Base-by-base conservation (phyloP, 2,113 vertebrate genomes). In the Heterotilapia buettikoferi region DNA sequence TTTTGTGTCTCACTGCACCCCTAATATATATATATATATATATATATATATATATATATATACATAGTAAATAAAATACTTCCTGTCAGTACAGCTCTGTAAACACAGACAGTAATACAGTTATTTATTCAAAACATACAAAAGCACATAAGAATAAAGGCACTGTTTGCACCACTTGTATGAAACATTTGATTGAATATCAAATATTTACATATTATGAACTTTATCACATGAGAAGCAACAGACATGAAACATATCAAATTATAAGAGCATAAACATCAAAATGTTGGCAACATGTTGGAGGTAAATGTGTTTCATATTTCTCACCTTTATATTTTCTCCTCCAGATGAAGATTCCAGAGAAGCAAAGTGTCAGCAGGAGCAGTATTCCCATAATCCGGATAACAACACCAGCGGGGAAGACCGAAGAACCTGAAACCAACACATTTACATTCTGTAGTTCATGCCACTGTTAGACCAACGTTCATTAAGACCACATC, bases 321-420 rank as follows among this genome's bases (percentile, higher is more conserved):
- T 50, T 29, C 43, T 76, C 71, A 50, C 43, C 0, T 26, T 31
- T 19, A 3, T 45, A 7, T 31, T 19, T 19, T 4, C 43, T 78
- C 26, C 6, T 78, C 43, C 45, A 50, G 73, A 31, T 31, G 0
- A n/a, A 11, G 45, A 78, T 0, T 31, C 1, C 73, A 78, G 26
- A 29, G 45, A 76, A 24, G 21, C 38, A 66, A 31, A 66, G 4
- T 2, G 43, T 43, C 45, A 78, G 73, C 0, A 78, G 8, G 24
- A 52, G 4, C 16, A 78, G 8, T 0, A 18, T 47, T 1, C 14
- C 45, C 2, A 78, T 10, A 50, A 78, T 47, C 26, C 26, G 2
- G 40, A 78, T 0, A n/a, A 3, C 12, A 57, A 57, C 21, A 78
- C 0, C 0, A 50, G 5, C 24, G 19, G 73, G 45, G 26, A 78